Base-by-base conservation (phyloP, 2,888 invertebrate genomes). In the Portevinia maculata region DNA sequence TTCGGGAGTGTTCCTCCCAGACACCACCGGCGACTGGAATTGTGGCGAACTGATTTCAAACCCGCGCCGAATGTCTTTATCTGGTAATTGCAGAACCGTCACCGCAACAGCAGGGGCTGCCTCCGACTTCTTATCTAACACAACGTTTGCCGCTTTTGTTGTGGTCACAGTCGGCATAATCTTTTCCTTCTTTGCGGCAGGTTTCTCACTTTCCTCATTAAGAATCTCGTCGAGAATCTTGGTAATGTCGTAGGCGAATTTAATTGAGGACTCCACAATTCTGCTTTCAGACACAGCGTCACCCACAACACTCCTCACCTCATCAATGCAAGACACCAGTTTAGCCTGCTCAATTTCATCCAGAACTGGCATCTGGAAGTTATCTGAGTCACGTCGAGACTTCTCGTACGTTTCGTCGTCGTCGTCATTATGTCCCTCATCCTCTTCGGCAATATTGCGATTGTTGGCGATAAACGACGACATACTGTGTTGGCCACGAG, bases 301-400 rank as follows among this genome's bases (percentile, higher is more conserved):
- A 4, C 97, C 97, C 57, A 97, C 92, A 6, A 96, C 93, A 88
- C 94, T 94, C 74, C 95, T 93, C 34, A 98, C 92, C 88, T 95
- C 94, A 87, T 97, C 97, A 64, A 97, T 92, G 86, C 98, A 97
- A 0, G 96, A 96, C 88, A 94, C 93, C 1, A 98, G 91, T 88
- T 94, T 94, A 0, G 93, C 94, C 91, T 94, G 93, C 65, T 96
- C 95, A 1, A 94, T 88, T 76, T 96, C 95, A 50, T 92, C 92
- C 3, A 96, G 90, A 21, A 89, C 88, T 19, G 92, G 91, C 86
- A 90, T 89, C 81, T 92, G 91, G 79, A 93, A 89, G 86, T 92
- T 90, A 28, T 91, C 89, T 0, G 90, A 90, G 79, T 90, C 90
- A 1, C 90, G 86, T 0, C 89, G 86, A 0, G 87, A 85, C 78